These are phyloP conservation scores for Ptilodon capucinus DNA, from an alignment of 2,888 invertebrate genomes.

Conservation along the genomic window DNA sequence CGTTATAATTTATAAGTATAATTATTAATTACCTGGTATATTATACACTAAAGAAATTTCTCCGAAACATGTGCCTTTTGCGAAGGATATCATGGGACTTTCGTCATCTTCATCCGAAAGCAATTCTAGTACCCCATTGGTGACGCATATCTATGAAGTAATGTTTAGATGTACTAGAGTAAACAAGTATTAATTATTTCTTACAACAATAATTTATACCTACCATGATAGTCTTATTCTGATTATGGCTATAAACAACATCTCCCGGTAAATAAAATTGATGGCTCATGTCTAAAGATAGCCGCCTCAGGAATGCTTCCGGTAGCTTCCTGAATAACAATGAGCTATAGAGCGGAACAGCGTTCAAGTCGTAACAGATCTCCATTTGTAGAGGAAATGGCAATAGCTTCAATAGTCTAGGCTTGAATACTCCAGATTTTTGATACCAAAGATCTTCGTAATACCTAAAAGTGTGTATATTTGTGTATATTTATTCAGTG, in stretches of 20 bases:
- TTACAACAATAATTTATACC: conserved; percentile 21
- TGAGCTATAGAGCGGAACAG: conserved; percentile 75
- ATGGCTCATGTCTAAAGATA: conserved; percentile 77
- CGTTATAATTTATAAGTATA: no score
- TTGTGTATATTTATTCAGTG: background rate
- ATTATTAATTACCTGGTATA: conserved; percentile 73
- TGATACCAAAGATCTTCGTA: conserved; percentile 80
- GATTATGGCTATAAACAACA: conserved; percentile 73
- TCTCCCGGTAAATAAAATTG: conserved; percentile 80
- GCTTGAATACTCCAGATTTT: conserved; percentile 75
- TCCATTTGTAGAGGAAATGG: conserved; percentile 78
- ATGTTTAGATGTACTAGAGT: background rate
- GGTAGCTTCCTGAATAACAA: conserved; percentile 77
- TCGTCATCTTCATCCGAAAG: conserved; percentile 80
- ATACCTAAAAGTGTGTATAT: conserved; percentile 49
- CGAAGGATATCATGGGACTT: conserved; percentile 79
- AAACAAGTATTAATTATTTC: conserved; percentile 15
- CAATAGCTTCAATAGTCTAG: conserved; percentile 63
- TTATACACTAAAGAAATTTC: conserved; percentile 77
- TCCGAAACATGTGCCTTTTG: conserved; percentile 77
- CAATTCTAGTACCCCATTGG: conserved; percentile 73
- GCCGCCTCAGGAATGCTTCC: conserved; percentile 75
- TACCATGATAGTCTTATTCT: conserved; percentile 80
- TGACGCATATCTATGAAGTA: conserved; percentile 68
- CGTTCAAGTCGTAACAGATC: conserved; percentile 78